Conservation (phyloP, 2,797 vertebrate species). For the Acanthurus leucopareius region DNA sequence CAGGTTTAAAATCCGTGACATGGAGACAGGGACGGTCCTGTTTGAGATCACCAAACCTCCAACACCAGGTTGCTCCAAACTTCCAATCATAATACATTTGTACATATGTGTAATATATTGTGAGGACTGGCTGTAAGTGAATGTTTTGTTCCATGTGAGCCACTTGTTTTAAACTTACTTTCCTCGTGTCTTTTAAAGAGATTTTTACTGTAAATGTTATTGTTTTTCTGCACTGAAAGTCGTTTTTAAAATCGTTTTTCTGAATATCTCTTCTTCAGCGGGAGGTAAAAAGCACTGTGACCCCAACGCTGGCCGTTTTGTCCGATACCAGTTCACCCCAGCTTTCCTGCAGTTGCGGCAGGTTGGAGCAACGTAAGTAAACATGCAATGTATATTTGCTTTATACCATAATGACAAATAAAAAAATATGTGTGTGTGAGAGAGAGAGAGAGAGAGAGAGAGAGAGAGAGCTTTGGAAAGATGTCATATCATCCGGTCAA, state of each 20-base stretch:
- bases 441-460: not conserved
- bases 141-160: not conserved
- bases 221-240: too few relatives aligned
- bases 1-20: constrained; percentile 98
- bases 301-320: constrained; percentile 95
- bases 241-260: not conserved
- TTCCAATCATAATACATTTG: too few relatives aligned
- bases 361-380: constrained; percentile 98
- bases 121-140: not conserved
- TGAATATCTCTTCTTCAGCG: constrained; percentile 59
- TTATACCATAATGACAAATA: not conserved
- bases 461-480: not conserved
- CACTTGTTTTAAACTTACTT: not conserved
- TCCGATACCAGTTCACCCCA: constrained; percentile 97
- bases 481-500: constrained; percentile 5
- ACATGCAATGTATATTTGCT: not conserved
- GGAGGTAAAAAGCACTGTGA: constrained; percentile 91
- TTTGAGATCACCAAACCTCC: constrained; percentile 90
- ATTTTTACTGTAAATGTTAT: too few relatives aligned
- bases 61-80: constrained; percentile 68
- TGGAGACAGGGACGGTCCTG: constrained; percentile 96
- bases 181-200: too few relatives aligned
- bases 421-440: too few relatives aligned
- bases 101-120: not conserved
- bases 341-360: constrained; percentile 95